Base-by-base conservation (phyloP, 2,888 invertebrate genomes). In the Pegoplata infirma region DNA sequence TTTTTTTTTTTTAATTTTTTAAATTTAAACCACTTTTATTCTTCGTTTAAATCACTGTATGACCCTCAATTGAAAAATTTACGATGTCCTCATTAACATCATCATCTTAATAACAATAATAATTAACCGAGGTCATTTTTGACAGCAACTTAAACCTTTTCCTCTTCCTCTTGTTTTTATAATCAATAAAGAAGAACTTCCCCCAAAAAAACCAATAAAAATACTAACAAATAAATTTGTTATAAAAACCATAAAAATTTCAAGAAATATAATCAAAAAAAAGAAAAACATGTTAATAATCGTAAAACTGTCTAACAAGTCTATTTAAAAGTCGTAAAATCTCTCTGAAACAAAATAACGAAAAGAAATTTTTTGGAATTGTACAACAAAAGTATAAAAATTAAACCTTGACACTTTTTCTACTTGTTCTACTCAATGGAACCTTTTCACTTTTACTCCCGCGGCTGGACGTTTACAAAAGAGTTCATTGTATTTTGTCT, bases 261-360 rank as follows among this genome's bases (percentile, higher is more conserved):
- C 75, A 68, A 56, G 67, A 72, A 72, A 51, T n/a, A 79, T 75
- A 63, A 79, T 79, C 79, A 63, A 75, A 75, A 71, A 76, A 71
- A 71, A 79, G 67, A 75, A 75, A 71, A 76, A 71, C 76, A 79
- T 68, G 79, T 72, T 72, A 61, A 75, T 75, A 75, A 72, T 79
- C 79, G 79, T 79, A 79, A 79, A 79, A 79, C 79, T 79, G 79
- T 79, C 79, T 79, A 72, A 75, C 71, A 75, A 79, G 75, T 79
- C 79, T 67, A 79, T 79, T 79, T 79, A 79, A 79, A 79, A 79
- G 79, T 79, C 79, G 75, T 79, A 75, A 79, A 79, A 61, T 56
- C 69, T 46, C 56, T 49, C 53, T 53, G 23, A 66, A 59, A 55
- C 64, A 71, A 68, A n/a, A n/a, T n/a, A n/a, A n/a, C n/a, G n/a